These are phyloP conservation scores for Papilio aristodemus DNA, from an alignment of 1,140 invertebrate species.

Conservation along the genomic window DNA sequence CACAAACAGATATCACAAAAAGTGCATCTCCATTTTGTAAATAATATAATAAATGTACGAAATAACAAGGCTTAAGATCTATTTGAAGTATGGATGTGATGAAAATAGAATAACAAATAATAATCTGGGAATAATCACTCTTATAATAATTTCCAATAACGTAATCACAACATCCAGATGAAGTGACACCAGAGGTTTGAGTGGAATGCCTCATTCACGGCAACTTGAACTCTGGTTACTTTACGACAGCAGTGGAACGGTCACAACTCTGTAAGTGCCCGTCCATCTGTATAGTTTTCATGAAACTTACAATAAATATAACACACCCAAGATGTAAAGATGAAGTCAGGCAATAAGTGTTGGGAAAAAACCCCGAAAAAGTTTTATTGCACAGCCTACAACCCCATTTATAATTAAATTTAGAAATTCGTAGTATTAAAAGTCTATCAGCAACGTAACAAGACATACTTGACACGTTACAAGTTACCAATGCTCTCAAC, in stretches of 20 bases:
- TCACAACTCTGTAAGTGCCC: not conserved
- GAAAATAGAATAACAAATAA: not conserved
- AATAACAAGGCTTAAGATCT: constrained; percentile 34
- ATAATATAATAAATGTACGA: constrained; percentile 11
- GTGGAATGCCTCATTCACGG: not conserved
- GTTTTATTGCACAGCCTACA: constrained; percentile 30
- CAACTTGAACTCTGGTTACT: not conserved
- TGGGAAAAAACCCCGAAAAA: constrained; percentile 17
- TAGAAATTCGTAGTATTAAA: constrained; percentile 42
- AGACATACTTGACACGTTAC: constrained; percentile 29
- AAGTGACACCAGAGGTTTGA: not conserved
- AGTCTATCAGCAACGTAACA: constrained; percentile 26
- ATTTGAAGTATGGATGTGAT: constrained; percentile 28
- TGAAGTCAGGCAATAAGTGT: constrained; percentile 16
- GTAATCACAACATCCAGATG: not conserved
- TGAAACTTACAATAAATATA: constrained; percentile 10
- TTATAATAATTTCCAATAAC: not conserved
- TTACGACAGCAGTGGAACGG: not conserved
- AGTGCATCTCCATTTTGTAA: constrained; percentile 35
- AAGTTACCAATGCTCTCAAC: constrained; percentile 46
- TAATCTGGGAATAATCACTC: not conserved
- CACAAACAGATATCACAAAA: constrained; percentile 47
- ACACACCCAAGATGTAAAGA: constrained; percentile 8
- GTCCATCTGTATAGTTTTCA: not conserved
- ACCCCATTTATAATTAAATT: constrained; percentile 34